phyloP scores from a whole-genome alignment of 2,113 vertebrate genomes.

The Lota lota region DNA sequence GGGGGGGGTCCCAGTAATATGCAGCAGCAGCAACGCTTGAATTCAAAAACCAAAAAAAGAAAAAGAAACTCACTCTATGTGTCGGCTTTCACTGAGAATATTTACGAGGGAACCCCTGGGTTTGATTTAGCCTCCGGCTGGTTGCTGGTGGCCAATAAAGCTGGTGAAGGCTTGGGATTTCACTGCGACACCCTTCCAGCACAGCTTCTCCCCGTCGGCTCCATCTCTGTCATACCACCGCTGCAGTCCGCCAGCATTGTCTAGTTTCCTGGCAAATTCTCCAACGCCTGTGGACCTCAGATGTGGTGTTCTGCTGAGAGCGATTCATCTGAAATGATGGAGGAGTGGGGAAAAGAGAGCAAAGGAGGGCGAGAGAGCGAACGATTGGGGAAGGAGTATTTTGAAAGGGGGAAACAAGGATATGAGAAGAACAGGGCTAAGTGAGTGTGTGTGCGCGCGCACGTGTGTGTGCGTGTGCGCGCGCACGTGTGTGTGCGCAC shows the following conservation, averaged over 20 bases:
- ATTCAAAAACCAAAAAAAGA: neutral
- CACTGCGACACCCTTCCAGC: neutral
- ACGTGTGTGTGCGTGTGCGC: too few relatives aligned
- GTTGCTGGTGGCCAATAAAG: neutral
- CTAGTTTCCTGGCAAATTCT: neutral
- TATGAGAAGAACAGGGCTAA: neutral
- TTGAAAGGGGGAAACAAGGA: neutral
- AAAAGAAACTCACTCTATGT: too few relatives aligned
- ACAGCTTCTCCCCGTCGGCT: neutral
- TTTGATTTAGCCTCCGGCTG: neutral
- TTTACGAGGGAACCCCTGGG: neutral
- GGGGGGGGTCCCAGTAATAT: neutral
- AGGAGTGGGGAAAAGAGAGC: neutral
- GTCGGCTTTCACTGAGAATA: neutral
- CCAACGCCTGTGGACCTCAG: neutral
- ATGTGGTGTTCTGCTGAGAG: neutral
- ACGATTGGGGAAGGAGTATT: neutral
- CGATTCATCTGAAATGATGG: neutral
- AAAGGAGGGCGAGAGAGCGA: neutral
- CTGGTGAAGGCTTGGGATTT: neutral
- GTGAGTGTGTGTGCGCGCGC: neutral
- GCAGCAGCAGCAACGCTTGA: neutral
- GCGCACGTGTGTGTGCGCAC: too few relatives aligned
- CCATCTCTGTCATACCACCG: neutral
- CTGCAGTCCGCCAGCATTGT: neutral